Conservation (phyloP, 2,888 invertebrate genomes). For the Drosophila pegasa region DNA sequence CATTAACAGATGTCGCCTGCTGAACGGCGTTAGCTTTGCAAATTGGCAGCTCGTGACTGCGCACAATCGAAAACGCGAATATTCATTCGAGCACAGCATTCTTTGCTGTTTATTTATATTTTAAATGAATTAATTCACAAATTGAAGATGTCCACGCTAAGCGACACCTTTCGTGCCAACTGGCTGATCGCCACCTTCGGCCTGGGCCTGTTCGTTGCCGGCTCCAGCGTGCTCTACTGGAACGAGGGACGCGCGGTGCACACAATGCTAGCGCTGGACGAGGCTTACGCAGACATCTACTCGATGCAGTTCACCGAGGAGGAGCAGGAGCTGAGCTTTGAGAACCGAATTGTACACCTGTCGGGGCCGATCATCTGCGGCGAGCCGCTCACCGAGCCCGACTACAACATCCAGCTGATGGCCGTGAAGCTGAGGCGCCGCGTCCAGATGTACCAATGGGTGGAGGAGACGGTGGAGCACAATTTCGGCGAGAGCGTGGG, state of each 20-base stretch:
- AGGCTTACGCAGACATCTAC: constrained; percentile 87
- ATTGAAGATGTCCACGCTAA: constrained; percentile 63
- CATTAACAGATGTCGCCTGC: not conserved
- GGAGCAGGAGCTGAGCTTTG: constrained; percentile 89
- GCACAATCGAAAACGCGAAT: constrained; percentile 5
- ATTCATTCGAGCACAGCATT: constrained; percentile 16
- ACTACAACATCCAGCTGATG: constrained; percentile 93
- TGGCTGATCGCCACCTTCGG: constrained; percentile 91
- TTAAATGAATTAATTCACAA: constrained; percentile 20
- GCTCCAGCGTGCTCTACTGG: constrained; percentile 91
- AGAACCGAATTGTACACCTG: constrained; percentile 91
- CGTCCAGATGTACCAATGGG: constrained; percentile 98
- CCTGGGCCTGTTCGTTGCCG: constrained; percentile 88
- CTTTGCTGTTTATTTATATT: constrained; percentile 22
- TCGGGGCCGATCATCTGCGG: constrained; percentile 90
- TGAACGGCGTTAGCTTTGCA: constrained; percentile 15
- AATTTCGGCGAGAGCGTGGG: constrained; percentile 85
- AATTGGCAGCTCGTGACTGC: constrained; percentile 23
- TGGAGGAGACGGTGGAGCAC: constrained; percentile 88
- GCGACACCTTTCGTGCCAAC: constrained; percentile 80
- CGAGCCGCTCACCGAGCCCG: constrained; percentile 93
- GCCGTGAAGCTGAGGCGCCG: constrained; percentile 93
- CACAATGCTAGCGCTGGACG: constrained; percentile 91
- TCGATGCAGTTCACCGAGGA: constrained; percentile 88
- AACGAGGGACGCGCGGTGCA: constrained; percentile 94